Base-by-base conservation (phyloP, 2,113 vertebrate genomes). In the Mesoclemmys tuberculata region DNA sequence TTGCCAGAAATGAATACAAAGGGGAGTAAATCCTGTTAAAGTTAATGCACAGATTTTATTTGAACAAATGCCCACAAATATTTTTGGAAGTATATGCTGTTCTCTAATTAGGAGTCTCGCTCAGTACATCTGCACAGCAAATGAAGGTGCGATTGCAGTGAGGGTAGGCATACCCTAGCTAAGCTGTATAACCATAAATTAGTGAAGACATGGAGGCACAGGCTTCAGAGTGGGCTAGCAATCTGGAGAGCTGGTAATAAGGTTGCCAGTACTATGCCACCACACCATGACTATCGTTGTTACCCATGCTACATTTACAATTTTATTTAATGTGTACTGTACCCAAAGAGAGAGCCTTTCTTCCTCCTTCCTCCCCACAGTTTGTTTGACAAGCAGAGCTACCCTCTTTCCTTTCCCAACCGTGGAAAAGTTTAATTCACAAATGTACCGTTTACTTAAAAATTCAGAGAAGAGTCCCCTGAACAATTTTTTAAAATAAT, bases 1-100 rank as follows among this genome's bases (percentile, higher is more conserved):
- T 78, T 94, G 71, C 56, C 85, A 87, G 81, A n/a, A 87, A 81
- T 85, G 86, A 95, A 93, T 88, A 71, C 85, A 96, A 97, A 90
- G 49, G 46, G 58, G 85, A 90, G 80, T 84, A 81, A 93, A 90
- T 93, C 64, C 92, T 95, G 93, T 84, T 93, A 88, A 91, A 84
- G 86, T 81, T 80, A 80, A 90, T 89, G 46, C 14, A 3, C 82
- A 82, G 64, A 64, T 90, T 93, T 94, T 95, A 95, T 89, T 80
- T 96, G 95, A 97, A 96, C 94, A 93, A 61, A 78, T 96, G 90
- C 48, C 94, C 95, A 92, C 95, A 94, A 96, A 96, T 96, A 94
- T 97, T 96, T 85, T 96, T 97, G 91, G 88, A 85, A 94, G 2
- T 97, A 93, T 95, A 97, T 95, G 90, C 94, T 93, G 92, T 79